Percentiles rank a stretch among this genome's conserved stretches.
Evolutionary conservation across 2,888 invertebrate species (phyloP).

Genomic region (Bellardia pandia): DNA sequence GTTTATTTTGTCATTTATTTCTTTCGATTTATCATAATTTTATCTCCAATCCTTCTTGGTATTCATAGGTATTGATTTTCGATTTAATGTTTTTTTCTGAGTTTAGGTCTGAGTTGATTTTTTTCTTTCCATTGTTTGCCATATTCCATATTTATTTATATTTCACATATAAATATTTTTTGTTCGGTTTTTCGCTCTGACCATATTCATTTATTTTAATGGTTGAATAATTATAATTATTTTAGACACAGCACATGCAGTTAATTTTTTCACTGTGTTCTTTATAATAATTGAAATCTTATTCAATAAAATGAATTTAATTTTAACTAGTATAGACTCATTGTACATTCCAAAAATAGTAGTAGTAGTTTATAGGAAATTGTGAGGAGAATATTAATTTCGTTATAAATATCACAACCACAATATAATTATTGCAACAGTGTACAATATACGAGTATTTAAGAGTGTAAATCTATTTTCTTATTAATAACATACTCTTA

Average conservation of each 20-base stretch:
- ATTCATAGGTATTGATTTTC: slow-evolving; percentile 21
- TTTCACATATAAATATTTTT: not conserved
- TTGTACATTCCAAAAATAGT: slow-evolving; percentile 18
- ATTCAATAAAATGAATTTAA: slow-evolving; percentile 3
- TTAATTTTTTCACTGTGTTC: not conserved
- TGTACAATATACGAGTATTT: not conserved
- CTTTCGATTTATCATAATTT: slow-evolving; percentile 11
- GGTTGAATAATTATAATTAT: slow-evolving; percentile 17
- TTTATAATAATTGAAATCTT: slow-evolving; percentile 13
- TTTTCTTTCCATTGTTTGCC: not conserved
- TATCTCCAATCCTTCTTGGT: not conserved
- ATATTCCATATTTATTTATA: not conserved
- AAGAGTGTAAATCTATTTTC: not conserved
- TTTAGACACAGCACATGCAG: not conserved
- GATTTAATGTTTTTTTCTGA: slow-evolving; percentile 14
- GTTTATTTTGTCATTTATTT: not conserved
- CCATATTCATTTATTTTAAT: slow-evolving; percentile 26
- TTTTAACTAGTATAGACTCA: not conserved
- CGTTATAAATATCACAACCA: not conserved
- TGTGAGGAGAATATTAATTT: slow-evolving; percentile 11
- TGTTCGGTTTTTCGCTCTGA: not conserved
- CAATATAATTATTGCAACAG: not conserved
- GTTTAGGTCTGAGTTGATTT: not conserved
- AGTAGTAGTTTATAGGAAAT: not conserved
- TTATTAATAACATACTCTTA: not conserved